phyloP scores from a whole-genome alignment of 1,140 invertebrate species.

The Lysiphlebus fabarum region DNA sequence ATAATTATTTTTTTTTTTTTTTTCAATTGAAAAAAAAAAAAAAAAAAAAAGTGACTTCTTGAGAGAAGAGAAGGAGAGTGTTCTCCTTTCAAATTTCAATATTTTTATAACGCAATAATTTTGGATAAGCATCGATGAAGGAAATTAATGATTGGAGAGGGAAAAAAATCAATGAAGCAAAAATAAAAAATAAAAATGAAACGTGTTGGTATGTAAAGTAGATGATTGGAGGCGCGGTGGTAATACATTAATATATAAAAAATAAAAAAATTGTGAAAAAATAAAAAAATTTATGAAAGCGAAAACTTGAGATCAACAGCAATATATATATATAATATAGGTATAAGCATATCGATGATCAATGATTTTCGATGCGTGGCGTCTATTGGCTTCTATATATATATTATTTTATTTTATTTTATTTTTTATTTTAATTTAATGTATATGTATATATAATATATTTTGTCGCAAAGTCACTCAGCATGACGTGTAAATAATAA shows the following conservation, averaged over 20 bases:
- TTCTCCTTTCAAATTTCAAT: no score
- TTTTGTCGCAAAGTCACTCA: slow-evolving; percentile 7
- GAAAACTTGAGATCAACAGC: slow-evolving; percentile 9
- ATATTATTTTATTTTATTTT: no score
- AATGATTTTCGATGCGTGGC: slow-evolving; percentile 17
- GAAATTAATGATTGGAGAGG: background rate
- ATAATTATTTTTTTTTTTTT: no score
- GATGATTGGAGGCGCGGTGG: no score
- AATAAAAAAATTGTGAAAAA: background rate
- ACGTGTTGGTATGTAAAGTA: no score
- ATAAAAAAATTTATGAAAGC: slow-evolving; percentile 15
- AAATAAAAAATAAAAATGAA: background rate
- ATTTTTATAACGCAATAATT: slow-evolving; percentile 2
- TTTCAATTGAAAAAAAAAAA: no score
- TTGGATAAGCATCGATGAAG: slow-evolving; percentile 5
- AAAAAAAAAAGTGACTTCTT: no score
- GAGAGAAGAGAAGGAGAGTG: no score
- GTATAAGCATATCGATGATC: slow-evolving; percentile 18
- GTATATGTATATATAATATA: no score
- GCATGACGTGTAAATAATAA: background rate
- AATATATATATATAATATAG: no score
- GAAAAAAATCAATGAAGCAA: background rate
- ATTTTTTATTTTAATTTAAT: no score
- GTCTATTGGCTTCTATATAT: background rate
- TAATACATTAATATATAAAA: slow-evolving; percentile 5